Percentiles rank a stretch among this genome's conserved stretches.
Conservation (phyloP, 2,113 vertebrate species). For the Engystomops pustulosus region DNA sequence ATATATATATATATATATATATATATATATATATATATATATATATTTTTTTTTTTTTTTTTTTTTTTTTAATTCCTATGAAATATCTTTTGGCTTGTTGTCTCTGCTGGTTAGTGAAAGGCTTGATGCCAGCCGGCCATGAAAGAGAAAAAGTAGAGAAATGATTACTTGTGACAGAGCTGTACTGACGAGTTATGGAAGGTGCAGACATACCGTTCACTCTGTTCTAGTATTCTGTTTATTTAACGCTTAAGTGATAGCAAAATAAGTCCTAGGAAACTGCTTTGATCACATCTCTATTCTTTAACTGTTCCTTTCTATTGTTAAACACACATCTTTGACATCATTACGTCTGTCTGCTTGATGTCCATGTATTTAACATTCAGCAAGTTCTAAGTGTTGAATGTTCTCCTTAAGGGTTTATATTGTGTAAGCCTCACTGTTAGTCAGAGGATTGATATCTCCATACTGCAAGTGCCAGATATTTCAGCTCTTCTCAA, state of each 20-base stretch:
- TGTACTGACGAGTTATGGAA: too few relatives aligned
- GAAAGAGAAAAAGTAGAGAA: not conserved
- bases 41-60: too few relatives aligned
- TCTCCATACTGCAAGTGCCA: not conserved
- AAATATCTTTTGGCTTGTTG: not conserved
- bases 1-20: too few relatives aligned
- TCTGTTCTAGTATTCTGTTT: not conserved
- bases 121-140: not conserved
- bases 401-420: constrained; percentile 3
- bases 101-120: not conserved
- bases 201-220: not conserved
- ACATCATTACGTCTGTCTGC: not conserved
- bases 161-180: not conserved
- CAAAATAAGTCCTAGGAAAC: not conserved
- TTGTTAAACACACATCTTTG: constrained; percentile 11
- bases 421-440: not conserved
- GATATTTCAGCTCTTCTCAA: not conserved
- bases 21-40: too few relatives aligned
- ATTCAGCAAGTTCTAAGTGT: constrained; percentile 4
- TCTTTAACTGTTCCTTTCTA: not conserved
- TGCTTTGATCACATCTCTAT: not conserved
- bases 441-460: not conserved
- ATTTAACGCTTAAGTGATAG: not conserved
- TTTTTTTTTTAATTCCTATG: not conserved
- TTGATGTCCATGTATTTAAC: not conserved